phyloP scores from a whole-genome alignment of 2,797 vertebrate species.

The Bradypodion pumilum region DNA sequence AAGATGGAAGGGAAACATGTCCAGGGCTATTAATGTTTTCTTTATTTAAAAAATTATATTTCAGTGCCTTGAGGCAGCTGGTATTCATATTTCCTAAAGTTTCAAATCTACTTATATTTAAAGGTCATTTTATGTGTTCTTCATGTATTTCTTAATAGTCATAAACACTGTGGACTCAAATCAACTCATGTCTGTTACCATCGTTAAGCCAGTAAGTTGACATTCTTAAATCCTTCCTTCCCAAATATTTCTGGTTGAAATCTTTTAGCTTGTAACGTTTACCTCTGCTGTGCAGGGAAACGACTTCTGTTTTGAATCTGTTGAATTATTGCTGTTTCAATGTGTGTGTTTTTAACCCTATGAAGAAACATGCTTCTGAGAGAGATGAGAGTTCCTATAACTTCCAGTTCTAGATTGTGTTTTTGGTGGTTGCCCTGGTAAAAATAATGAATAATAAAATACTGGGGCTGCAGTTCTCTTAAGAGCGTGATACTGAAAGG shows the following conservation, averaged over 20 bases:
- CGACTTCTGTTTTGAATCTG: not conserved
- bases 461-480: not conserved
- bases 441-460: too few relatives aligned
- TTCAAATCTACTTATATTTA: not conserved
- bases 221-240: not conserved
- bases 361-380: not conserved
- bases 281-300: not conserved
- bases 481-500: not conserved
- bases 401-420: not conserved
- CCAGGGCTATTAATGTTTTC: too few relatives aligned
- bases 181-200: not conserved
- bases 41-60: not conserved
- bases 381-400: not conserved
- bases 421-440: not conserved
- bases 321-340: not conserved
- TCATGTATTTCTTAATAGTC: not conserved
- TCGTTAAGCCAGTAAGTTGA: not conserved
- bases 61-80: not conserved
- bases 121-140: not conserved
- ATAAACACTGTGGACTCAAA: not conserved
- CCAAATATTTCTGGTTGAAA: not conserved
- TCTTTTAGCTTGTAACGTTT: not conserved
- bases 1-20: not conserved
- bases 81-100: not conserved
- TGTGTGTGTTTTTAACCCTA: not conserved